Evolutionary conservation across 2,113 vertebrate species (phyloP).

Genomic region (Sebastes fasciatus): DNA sequence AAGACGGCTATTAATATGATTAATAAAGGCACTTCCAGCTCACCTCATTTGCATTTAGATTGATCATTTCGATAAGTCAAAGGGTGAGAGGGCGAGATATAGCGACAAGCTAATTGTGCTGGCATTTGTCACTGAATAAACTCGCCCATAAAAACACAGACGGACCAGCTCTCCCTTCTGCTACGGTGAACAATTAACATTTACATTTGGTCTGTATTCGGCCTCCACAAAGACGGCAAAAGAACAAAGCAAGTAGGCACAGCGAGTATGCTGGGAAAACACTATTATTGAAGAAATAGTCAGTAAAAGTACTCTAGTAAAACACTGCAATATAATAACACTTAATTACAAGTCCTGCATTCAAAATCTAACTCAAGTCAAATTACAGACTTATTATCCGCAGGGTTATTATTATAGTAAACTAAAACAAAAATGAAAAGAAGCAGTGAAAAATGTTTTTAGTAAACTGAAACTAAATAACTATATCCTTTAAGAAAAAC

Average conservation of each 20-base stretch:
- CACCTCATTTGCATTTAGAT: slow-evolving; percentile 80
- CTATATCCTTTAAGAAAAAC: too few species aligned
- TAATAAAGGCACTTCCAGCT: slow-evolving; percentile 6
- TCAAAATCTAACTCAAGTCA: too few species aligned
- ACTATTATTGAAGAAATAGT: background rate
- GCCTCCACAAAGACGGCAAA: background rate
- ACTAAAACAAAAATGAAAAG: too few species aligned
- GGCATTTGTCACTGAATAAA: slow-evolving; percentile 48
- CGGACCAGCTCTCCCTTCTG: slow-evolving; percentile 5
- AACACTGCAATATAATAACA: background rate
- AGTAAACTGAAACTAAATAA: too few species aligned
- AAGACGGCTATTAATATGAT: background rate
- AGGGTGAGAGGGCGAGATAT: slow-evolving; percentile 62
- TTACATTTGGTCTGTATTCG: background rate
- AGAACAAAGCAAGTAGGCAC: background rate
- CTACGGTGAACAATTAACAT: slow-evolving; percentile 32
- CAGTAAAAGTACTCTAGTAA: background rate
- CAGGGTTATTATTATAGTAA: too few species aligned
- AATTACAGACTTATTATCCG: too few species aligned
- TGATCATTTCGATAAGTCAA: slow-evolving; percentile 46
- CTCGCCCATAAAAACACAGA: slow-evolving; percentile 44
- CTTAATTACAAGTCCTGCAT: too few species aligned
- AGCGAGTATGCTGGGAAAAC: background rate
- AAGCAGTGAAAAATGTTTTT: too few species aligned
- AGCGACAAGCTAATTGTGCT: slow-evolving; percentile 44